phyloP scores from a whole-genome alignment of 2,113 vertebrate species.

The Fregata magnificens region DNA sequence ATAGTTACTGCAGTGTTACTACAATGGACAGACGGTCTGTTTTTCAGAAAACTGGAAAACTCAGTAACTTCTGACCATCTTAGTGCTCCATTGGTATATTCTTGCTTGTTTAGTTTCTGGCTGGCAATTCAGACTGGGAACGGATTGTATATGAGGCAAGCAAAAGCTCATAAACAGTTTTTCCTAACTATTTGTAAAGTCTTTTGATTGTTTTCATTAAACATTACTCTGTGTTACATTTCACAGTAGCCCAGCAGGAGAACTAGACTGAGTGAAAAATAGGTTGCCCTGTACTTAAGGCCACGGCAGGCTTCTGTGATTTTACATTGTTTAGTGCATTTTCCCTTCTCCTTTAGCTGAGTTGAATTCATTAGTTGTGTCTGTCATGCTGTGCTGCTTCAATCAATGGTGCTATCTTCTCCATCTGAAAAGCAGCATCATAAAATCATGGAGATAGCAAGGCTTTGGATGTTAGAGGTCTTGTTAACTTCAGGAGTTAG shows the following conservation, averaged over 20 bases:
- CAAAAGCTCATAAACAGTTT: not conserved
- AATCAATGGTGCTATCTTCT: not conserved
- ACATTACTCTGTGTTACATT: not conserved
- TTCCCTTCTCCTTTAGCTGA: not conserved
- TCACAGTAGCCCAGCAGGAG: not conserved
- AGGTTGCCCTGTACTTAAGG: not conserved
- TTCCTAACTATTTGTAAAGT: not conserved
- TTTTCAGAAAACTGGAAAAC: not conserved
- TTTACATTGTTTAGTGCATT: not conserved
- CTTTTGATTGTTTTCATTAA: slow-evolving; percentile 17
- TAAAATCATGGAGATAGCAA: slow-evolving; percentile 8
- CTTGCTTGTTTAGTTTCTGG: not conserved
- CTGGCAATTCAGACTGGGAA: not conserved
- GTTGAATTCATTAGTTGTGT: slow-evolving; percentile 4
- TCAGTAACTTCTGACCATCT: not conserved
- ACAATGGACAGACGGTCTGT: not conserved
- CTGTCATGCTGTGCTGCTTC: slow-evolving; percentile 37
- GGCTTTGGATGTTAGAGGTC: not conserved
- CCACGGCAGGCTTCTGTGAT: not conserved
- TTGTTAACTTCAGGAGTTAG: slow-evolving; percentile 25
- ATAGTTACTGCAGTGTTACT: not conserved
- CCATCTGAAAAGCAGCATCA: slow-evolving; percentile 7
- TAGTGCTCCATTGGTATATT: not conserved
- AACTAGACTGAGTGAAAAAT: not conserved
- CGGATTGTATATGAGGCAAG: not conserved